Evolutionary conservation across 2,113 vertebrate genomes (phyloP).

Genomic region (Pelecanoides urinatrix): DNA sequence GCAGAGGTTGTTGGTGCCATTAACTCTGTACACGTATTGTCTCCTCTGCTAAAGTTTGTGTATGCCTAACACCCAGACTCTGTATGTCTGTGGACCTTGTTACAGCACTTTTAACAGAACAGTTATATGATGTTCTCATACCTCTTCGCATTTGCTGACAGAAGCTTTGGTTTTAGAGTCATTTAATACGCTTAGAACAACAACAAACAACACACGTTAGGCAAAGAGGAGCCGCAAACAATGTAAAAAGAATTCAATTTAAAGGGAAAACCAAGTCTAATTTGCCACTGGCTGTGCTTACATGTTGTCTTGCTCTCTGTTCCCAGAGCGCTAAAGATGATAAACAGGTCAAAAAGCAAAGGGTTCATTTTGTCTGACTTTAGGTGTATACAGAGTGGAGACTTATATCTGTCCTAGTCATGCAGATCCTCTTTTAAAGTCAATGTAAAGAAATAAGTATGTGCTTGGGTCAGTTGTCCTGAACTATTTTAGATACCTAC

Average conservation of each 20-base stretch:
- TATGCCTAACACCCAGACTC: not conserved
- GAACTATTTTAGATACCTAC: not conserved
- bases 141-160: not conserved
- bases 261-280: not conserved
- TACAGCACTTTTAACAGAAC: not conserved
- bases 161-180: not conserved
- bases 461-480: not conserved
- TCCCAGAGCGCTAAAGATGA: not conserved
- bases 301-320: not conserved
- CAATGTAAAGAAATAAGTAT: not conserved
- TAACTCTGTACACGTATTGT: not conserved
- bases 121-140: not conserved
- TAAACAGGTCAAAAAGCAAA: not conserved
- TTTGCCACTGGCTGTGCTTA: not conserved
- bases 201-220: not conserved
- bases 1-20: not conserved
- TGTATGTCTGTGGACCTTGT: not conserved
- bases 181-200: not conserved
- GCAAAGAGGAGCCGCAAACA: not conserved
- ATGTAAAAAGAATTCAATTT: not conserved
- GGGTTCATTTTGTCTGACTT: not conserved
- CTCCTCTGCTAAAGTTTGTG: not conserved
- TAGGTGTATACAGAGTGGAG: not conserved
- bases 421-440: not conserved
- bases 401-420: not conserved